Evolutionary conservation across 2,888 invertebrate genomes (phyloP).

Genomic region (Plebejus melissa): DNA sequence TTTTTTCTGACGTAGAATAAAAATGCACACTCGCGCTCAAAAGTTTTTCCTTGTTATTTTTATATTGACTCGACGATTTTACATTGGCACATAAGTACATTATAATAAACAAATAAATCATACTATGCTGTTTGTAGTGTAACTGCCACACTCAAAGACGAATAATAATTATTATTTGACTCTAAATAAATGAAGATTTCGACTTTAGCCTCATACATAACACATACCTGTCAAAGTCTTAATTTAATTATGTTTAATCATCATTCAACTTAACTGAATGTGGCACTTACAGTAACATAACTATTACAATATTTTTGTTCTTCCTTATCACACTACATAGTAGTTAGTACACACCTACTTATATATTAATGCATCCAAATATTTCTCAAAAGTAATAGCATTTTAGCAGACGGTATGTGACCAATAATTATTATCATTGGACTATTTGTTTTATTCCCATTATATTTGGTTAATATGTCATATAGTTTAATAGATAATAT

Average conservation of each 20-base stretch:
- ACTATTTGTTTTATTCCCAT: neutral
- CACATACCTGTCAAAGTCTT: no score
- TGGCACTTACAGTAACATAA: no score
- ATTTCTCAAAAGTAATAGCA: neutral
- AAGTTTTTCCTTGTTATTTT: neutral
- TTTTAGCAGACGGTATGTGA: neutral
- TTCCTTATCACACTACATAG: neutral
- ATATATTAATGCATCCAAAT: neutral
- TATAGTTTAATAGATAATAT: neutral
- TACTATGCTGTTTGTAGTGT: neutral
- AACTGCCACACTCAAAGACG: neutral
- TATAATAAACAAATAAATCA: neutral
- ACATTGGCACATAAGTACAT: slow-evolving; percentile 2
- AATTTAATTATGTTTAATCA: no score
- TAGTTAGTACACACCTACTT: no score
- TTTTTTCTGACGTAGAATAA: neutral
- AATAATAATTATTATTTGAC: no score
- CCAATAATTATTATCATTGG: neutral
- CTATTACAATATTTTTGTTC: neutral
- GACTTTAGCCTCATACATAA: no score
- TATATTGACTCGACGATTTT: neutral
- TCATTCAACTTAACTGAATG: no score
- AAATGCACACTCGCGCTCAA: neutral
- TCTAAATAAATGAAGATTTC: no score
- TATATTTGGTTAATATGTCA: neutral